Percentiles rank a stretch among this genome's conserved stretches.
These are phyloP conservation scores for Calephelis virginiensis DNA, from an alignment of 1,140 invertebrate genomes.

Conservation along the genomic window DNA sequence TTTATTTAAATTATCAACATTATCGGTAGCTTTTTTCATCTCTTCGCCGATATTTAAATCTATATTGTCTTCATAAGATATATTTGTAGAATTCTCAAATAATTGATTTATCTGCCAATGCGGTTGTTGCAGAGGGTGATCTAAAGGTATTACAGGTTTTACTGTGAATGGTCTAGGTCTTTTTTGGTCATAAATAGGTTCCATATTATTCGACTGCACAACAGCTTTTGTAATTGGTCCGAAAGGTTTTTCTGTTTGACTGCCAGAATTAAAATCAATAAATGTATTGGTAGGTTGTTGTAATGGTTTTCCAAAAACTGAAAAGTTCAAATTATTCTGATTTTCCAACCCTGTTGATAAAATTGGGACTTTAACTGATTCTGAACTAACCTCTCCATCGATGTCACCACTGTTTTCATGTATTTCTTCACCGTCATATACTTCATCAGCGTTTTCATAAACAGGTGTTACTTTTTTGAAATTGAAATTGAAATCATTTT, in stretches of 20 bases:
- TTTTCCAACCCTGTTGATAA: slow-evolving; percentile 46
- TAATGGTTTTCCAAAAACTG: neutral
- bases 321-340: neutral
- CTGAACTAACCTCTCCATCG: slow-evolving; percentile 68
- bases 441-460: slow-evolving; percentile 69
- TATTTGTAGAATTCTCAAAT: slow-evolving; percentile 61
- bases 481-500: slow-evolving; percentile 30
- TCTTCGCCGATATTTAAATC: slow-evolving; percentile 72
- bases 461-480: slow-evolving; percentile 49
- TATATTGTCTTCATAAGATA: slow-evolving; percentile 66
- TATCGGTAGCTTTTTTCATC: slow-evolving; percentile 33
- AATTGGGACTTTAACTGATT: slow-evolving; percentile 71
- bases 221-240: slow-evolving; percentile 47
- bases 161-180: slow-evolving; percentile 72
- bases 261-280: slow-evolving; percentile 51
- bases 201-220: slow-evolving; percentile 58
- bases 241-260: slow-evolving; percentile 77
- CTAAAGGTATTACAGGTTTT: slow-evolving; percentile 50
- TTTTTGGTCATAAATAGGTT: slow-evolving; percentile 51
- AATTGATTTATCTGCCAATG: slow-evolving; percentile 74
- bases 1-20: slow-evolving; percentile 6
- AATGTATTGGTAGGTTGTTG: neutral
- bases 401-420: slow-evolving; percentile 44
- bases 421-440: slow-evolving; percentile 65
- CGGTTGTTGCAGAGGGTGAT: slow-evolving; percentile 69